These are phyloP conservation scores for Platycheirus rosarum DNA, from an alignment of 2,888 invertebrate species.

Conservation along the genomic window DNA sequence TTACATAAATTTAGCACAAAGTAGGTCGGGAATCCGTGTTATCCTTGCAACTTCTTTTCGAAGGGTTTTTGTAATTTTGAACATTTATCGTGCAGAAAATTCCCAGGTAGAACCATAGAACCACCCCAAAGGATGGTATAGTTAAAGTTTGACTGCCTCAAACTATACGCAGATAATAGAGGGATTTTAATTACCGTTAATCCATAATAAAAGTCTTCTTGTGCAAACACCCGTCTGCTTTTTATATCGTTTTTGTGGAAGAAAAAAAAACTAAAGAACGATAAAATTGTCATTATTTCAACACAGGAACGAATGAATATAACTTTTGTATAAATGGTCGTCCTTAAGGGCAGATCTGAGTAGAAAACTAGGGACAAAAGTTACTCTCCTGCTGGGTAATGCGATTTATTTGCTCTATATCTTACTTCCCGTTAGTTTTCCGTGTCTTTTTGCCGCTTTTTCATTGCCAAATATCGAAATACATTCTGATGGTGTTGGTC, in stretches of 20 bases:
- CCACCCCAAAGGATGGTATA: not conserved
- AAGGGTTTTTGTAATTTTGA: not conserved
- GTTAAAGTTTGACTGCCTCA: constrained; percentile 49
- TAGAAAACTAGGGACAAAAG: constrained; percentile 38
- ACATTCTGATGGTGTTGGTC: constrained; percentile 53
- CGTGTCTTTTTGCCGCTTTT: not conserved
- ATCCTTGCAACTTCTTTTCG: constrained; percentile 52
- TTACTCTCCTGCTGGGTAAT: constrained; percentile 39
- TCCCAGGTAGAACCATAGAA: constrained; percentile 11
- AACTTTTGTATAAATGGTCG: constrained; percentile 52
- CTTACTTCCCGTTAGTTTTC: constrained; percentile 4
- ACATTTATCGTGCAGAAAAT: constrained; percentile 16
- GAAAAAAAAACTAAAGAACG: constrained; percentile 42
- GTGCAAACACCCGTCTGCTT: not conserved
- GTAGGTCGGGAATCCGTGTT: constrained; percentile 51
- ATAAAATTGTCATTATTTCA: constrained; percentile 74
- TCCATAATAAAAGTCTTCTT: constrained; percentile 60
- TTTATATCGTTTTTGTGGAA: constrained; percentile 34
- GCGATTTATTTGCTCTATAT: constrained; percentile 53
- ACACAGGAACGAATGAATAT: constrained; percentile 48
- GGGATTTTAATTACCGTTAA: constrained; percentile 71
- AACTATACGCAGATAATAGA: constrained; percentile 29
- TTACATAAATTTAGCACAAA: constrained; percentile 49
- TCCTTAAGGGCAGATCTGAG: constrained; percentile 18
- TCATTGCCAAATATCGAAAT: constrained; percentile 2